phyloP scores from a whole-genome alignment of 2,113 vertebrate species.

The Bubo blakistoni region DNA sequence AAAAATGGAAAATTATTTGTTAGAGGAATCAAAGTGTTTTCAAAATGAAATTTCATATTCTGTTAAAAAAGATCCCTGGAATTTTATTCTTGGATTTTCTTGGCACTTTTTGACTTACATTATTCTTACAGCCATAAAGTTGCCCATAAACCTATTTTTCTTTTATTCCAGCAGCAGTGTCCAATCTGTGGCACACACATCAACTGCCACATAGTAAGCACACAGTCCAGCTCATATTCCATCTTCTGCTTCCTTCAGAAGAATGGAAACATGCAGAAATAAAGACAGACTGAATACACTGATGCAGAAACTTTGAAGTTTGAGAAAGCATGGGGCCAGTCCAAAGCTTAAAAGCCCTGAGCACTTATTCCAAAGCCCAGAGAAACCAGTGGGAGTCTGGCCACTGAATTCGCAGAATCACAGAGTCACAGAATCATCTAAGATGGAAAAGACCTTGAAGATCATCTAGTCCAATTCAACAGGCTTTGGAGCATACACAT shows the following conservation, averaged over 20 bases:
- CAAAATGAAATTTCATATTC: neutral
- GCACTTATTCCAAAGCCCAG: neutral
- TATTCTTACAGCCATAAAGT: neutral
- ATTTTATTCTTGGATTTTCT: slow-evolving; percentile 20
- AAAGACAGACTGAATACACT: neutral
- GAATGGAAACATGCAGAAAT: slow-evolving; percentile 1
- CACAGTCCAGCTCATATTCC: neutral
- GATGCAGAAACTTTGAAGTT: neutral
- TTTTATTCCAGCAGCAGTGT: neutral
- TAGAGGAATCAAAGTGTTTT: neutral
- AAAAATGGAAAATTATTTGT: neutral
- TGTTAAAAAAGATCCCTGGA: neutral
- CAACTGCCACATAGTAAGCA: slow-evolving; percentile 41
- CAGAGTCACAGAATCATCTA: too few species aligned
- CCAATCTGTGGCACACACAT: neutral
- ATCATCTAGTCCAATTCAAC: neutral
- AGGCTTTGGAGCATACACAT: neutral
- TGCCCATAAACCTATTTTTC: slow-evolving; percentile 14
- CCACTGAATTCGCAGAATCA: neutral
- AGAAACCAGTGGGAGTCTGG: neutral
- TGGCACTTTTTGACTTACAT: neutral
- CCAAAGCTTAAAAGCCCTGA: neutral
- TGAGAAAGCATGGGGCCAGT: neutral
- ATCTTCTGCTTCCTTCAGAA: neutral
- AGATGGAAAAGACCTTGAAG: too few species aligned